Evolutionary conservation across 2,888 invertebrate species (phyloP).

Genomic region (Agriopis marginaria): DNA sequence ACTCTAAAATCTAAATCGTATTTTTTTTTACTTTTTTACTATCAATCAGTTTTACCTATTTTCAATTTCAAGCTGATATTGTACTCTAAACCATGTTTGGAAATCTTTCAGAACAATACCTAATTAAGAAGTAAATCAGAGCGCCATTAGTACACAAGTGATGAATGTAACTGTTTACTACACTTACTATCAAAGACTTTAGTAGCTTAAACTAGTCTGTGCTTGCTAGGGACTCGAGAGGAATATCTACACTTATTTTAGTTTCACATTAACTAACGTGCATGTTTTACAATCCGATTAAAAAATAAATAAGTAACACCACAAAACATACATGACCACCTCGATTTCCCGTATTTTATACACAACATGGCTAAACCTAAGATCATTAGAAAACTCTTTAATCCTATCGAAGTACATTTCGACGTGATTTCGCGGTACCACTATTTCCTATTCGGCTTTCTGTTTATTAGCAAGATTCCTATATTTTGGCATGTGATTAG

Average conservation of each 20-base stretch:
- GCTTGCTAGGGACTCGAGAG: too few relatives aligned
- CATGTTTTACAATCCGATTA: too few relatives aligned
- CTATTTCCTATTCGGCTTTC: constrained; percentile 59
- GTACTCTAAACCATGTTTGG: neutral
- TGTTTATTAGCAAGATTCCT: constrained; percentile 65
- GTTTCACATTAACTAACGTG: neutral
- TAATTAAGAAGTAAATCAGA: neutral
- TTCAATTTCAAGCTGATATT: neutral
- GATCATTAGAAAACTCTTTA: constrained; percentile 43
- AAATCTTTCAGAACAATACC: constrained; percentile 1
- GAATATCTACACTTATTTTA: too few relatives aligned
- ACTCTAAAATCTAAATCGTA: too few relatives aligned
- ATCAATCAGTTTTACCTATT: neutral
- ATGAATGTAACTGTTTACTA: too few relatives aligned
- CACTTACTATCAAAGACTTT: too few relatives aligned
- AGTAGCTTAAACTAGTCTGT: too few relatives aligned
- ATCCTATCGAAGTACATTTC: constrained; percentile 70
- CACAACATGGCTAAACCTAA: constrained; percentile 48
- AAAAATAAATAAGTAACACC: neutral
- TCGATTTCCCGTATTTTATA: constrained; percentile 4
- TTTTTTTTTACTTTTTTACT: neutral
- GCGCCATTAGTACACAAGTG: neutral
- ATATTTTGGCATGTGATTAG: constrained; percentile 71
- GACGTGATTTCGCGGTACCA: constrained; percentile 62
- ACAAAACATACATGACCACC: constrained; percentile 8